phyloP scores from a whole-genome alignment of 2,797 vertebrate genomes.

The Poecilia velifera region DNA sequence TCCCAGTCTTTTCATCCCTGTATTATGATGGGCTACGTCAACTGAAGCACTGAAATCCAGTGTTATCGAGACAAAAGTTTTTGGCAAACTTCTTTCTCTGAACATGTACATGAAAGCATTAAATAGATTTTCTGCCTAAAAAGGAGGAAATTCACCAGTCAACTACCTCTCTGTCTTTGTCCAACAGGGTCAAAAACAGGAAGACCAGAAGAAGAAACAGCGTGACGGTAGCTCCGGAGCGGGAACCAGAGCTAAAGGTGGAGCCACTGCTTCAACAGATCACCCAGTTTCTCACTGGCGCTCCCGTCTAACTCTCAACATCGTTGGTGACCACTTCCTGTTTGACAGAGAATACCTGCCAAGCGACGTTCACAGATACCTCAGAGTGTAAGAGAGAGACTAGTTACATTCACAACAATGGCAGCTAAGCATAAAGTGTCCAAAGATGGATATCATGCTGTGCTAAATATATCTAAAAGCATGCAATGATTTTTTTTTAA shows the following conservation, averaged over 20 bases:
- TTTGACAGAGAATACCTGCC: constrained; percentile 92
- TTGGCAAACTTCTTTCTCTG: not conserved
- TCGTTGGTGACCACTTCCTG: constrained; percentile 92
- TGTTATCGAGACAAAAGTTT: not conserved
- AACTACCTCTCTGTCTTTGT: not conserved
- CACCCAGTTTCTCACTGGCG: constrained; percentile 93
- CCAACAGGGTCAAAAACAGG: constrained; percentile 49
- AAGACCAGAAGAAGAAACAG: constrained; percentile 45
- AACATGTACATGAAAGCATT: not conserved
- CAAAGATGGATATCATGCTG: too few relatives aligned
- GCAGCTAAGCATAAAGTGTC: not conserved
- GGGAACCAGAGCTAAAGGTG: constrained; percentile 33
- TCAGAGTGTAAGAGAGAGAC: constrained; percentile 88
- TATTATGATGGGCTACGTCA: not conserved
- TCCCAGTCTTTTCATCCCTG: not conserved
- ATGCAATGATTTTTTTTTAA: not conserved
- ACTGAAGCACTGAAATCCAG: not conserved
- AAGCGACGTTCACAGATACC: constrained; percentile 93
- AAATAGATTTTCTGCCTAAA: not conserved
- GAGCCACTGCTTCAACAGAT: constrained; percentile 45
- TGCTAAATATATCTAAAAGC: too few relatives aligned
- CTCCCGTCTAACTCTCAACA: constrained; percentile 89
- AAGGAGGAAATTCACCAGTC: not conserved
- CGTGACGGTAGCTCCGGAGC: constrained; percentile 9
- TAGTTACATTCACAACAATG: not conserved